phyloP scores from a whole-genome alignment of 2,888 invertebrate genomes.

The Xestia ashworthii region DNA sequence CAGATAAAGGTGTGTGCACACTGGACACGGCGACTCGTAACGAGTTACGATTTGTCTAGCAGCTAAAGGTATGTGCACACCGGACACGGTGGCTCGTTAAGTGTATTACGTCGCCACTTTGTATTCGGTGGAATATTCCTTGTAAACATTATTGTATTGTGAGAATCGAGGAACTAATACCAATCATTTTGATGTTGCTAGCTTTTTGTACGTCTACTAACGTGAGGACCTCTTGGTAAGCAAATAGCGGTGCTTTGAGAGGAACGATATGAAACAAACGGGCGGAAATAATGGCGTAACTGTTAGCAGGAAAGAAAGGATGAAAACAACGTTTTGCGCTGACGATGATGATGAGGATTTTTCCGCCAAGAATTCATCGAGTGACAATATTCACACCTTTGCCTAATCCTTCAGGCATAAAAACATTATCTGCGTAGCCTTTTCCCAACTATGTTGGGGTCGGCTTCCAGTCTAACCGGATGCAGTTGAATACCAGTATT shows the following conservation, averaged over 20 bases:
- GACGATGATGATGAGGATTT: background rate
- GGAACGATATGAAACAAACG: background rate
- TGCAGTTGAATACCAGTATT: no score
- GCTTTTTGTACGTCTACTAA: background rate
- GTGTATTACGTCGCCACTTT: constrained; percentile 18
- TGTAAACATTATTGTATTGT: constrained; percentile 10
- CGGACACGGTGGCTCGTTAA: background rate
- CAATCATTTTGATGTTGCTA: background rate
- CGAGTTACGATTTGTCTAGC: constrained; percentile 9
- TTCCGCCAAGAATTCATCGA: no score
- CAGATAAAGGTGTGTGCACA: constrained; percentile 48
- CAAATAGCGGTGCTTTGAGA: background rate
- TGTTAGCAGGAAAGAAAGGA: background rate
- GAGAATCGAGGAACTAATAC: background rate
- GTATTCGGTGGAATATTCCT: constrained; percentile 51
- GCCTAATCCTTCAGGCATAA: no score
- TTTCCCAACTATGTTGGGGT: no score
- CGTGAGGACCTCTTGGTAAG: background rate
- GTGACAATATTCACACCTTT: no score
- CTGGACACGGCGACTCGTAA: constrained; percentile 54
- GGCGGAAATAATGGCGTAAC: background rate
- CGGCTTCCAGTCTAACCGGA: no score
- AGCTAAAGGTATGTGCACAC: constrained; percentile 30
- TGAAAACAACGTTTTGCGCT: background rate
- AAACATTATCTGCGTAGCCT: no score